A percentile compares a stretch with the other conserved stretches of the same genome.
phyloP scores from a whole-genome alignment of 2,888 invertebrate genomes.

The Lysandra coridon region DNA sequence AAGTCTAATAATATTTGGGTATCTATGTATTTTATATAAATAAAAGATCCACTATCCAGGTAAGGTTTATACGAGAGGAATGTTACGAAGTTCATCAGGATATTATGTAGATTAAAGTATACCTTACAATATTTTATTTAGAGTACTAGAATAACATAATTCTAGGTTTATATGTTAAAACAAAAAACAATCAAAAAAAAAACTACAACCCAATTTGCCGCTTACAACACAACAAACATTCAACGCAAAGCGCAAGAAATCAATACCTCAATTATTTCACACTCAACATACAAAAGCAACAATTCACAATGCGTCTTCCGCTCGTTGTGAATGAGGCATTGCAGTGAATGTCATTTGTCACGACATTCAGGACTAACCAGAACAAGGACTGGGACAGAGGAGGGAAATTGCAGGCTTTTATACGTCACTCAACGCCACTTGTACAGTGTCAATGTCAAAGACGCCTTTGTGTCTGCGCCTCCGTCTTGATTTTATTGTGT shows the following conservation, averaged over 20 bases:
- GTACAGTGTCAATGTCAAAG: slow-evolving; percentile 25
- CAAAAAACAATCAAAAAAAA: neutral
- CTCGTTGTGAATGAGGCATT: slow-evolving; percentile 20
- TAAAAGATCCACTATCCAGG: too few species aligned
- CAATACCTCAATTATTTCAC: slow-evolving; percentile 20
- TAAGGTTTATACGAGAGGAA: too few species aligned
- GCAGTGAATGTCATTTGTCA: slow-evolving; percentile 33
- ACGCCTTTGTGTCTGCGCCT: neutral
- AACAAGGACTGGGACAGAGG: slow-evolving; percentile 31
- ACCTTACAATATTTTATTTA: too few species aligned
- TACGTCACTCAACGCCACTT: slow-evolving; percentile 23
- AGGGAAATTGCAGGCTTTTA: slow-evolving; percentile 36
- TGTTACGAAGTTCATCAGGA: too few species aligned
- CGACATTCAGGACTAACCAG: slow-evolving; percentile 31
- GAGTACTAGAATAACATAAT: too few species aligned
- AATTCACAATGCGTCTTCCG: slow-evolving; percentile 11
- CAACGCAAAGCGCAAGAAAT: neutral
- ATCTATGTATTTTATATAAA: too few species aligned
- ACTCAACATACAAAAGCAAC: slow-evolving; percentile 20
- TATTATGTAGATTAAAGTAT: too few species aligned
- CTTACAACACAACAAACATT: neutral
- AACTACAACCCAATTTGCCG: neutral
- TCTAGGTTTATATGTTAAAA: neutral
- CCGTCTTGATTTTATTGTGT: slow-evolving; percentile 8
- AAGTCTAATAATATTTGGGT: too few species aligned